Conservation (phyloP, 2,888 invertebrate species). For the Achlya flavicornis region DNA sequence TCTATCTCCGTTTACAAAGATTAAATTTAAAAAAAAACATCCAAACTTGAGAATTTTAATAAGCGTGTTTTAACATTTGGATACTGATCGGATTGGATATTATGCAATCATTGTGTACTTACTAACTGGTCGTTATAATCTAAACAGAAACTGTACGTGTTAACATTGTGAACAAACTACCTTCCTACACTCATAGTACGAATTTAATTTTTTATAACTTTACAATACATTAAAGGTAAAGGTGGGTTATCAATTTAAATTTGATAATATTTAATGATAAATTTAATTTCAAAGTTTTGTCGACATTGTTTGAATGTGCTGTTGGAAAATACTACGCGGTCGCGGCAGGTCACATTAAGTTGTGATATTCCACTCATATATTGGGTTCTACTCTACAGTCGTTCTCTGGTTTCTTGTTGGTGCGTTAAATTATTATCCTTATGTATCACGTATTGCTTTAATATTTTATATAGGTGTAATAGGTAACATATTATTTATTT, state of each 20-base stretch:
- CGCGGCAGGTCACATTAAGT: background rate
- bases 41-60: background rate
- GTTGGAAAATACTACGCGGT: background rate
- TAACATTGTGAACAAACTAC: slow-evolving; percentile 2
- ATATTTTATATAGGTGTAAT: too few species aligned
- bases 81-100: background rate
- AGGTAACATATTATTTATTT: too few species aligned
- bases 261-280: background rate
- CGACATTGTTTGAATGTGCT: slow-evolving; percentile 2
- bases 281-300: background rate
- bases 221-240: background rate
- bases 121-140: too few species aligned
- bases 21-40: background rate
- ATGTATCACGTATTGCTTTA: background rate
- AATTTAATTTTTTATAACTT: background rate
- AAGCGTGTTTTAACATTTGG: background rate
- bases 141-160: too few species aligned
- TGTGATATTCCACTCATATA: background rate
- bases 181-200: background rate
- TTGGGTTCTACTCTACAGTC: background rate
- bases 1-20: slow-evolving; percentile 6
- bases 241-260: background rate
- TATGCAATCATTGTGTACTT: background rate
- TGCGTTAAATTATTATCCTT: background rate
- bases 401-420: background rate